Percentiles rank a stretch among this genome's conserved stretches.
These are phyloP conservation scores for Aix galericulata DNA, from an alignment of 2,113 vertebrate genomes.

Conservation along the genomic window DNA sequence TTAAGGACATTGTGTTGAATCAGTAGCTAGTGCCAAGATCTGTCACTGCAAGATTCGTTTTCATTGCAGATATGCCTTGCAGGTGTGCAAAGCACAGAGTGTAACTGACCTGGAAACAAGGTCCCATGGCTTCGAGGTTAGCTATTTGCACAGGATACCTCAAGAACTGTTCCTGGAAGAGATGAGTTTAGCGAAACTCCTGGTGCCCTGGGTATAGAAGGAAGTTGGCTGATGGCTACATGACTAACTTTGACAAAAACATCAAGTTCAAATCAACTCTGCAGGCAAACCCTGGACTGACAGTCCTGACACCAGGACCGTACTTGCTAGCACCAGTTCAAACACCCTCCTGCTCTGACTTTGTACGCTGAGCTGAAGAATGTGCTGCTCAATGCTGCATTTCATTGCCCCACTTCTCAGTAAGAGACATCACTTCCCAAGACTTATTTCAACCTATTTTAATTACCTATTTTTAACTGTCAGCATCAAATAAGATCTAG, in stretches of 20 bases:
- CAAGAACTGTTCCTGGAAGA: not conserved
- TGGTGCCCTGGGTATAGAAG: not conserved
- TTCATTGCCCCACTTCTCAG: not conserved
- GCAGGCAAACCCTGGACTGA: not conserved
- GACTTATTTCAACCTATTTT: not conserved
- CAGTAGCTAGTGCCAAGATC: not conserved
- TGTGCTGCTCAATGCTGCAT: not conserved
- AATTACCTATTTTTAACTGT: not conserved
- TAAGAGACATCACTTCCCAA: not conserved
- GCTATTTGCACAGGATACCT: fast-evolving
- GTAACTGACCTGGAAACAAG: not conserved
- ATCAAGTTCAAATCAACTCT: not conserved
- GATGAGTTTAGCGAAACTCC: not conserved
- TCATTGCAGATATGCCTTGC: not conserved
- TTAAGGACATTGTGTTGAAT: not conserved
- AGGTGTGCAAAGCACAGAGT: not conserved
- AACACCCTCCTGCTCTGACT: not conserved
- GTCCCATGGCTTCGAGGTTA: not conserved
- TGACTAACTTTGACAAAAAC: not conserved
- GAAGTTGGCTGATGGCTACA: not conserved
- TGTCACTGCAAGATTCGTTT: not conserved
- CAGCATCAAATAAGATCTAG: not conserved
- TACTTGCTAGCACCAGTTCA: not conserved
- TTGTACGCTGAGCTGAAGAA: too few relatives aligned
- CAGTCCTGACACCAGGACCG: not conserved